Conservation (phyloP, 2,113 vertebrate species). For the Actenoides lindsayi region DNA sequence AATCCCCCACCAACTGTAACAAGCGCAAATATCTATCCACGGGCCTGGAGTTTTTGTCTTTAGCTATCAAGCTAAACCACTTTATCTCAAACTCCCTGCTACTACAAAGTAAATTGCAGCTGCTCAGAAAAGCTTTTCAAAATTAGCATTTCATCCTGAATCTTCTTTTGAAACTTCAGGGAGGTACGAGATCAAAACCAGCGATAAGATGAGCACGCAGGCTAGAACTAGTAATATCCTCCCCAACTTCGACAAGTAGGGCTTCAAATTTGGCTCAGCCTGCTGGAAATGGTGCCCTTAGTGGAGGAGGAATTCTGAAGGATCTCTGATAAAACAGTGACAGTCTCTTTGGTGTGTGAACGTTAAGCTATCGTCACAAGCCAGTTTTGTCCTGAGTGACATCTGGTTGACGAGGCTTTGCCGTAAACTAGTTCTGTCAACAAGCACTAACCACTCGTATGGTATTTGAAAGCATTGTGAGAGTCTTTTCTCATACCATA, state of each 20-base stretch:
- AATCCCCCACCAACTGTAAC: neutral
- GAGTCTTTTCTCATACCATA: neutral
- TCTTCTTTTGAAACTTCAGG: neutral
- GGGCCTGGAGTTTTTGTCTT: neutral
- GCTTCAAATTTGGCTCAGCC: neutral
- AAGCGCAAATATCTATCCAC: neutral
- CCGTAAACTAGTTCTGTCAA: neutral
- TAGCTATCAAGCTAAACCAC: neutral
- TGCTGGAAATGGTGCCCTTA: neutral
- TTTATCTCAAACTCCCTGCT: neutral
- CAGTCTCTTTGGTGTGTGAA: neutral
- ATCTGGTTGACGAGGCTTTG: neutral
- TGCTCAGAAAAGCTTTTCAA: neutral
- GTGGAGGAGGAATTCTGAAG: neutral
- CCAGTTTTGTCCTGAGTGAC: neutral
- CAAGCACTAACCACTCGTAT: neutral
- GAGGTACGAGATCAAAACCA: neutral
- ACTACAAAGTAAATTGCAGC: neutral
- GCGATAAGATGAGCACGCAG: neutral
- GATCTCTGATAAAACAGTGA: neutral
- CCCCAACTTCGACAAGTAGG: neutral
- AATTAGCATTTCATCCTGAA: neutral
- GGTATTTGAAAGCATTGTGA: accelerated
- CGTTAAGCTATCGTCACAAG: neutral
- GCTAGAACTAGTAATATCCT: neutral